Conservation (phyloP, 1,140 invertebrate genomes). For the Ladona fulva region DNA sequence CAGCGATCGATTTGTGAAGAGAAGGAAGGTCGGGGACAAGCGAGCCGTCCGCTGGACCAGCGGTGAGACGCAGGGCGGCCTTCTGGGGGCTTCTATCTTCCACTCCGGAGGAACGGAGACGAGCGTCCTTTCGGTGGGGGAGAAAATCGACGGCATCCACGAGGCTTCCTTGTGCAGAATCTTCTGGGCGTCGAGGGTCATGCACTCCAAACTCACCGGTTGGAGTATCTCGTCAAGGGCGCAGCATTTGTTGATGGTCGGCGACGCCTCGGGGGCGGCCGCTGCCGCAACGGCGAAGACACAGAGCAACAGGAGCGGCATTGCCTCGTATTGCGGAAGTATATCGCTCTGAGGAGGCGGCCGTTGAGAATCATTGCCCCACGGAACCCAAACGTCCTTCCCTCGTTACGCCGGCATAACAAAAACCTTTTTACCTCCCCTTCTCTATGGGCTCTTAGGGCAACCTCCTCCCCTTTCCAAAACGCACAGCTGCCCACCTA, state of each 20-base stretch:
- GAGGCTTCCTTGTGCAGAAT: not conserved
- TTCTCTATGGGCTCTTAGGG: no score
- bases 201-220: not conserved
- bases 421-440: no score
- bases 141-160: slow-evolving; percentile 36
- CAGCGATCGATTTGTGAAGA: slow-evolving; percentile 47
- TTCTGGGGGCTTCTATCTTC: slow-evolving; percentile 32
- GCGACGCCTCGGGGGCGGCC: slow-evolving; percentile 18
- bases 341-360: slow-evolving; percentile 12
- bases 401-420: not conserved
- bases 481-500: not conserved
- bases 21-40: slow-evolving; percentile 33
- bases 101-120: slow-evolving; percentile 38
- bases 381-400: slow-evolving; percentile 41
- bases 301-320: slow-evolving; percentile 23
- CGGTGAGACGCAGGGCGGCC: slow-evolving; percentile 33
- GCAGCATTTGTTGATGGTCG: not conserved
- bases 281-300: slow-evolving; percentile 18
- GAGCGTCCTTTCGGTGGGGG: slow-evolving; percentile 31
- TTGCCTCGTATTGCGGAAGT: slow-evolving; percentile 27
- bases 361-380: slow-evolving; percentile 27
- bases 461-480: not conserved
- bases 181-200: not conserved
- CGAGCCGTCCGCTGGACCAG: slow-evolving; percentile 29
- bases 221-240: not conserved